Percentiles rank a stretch among this genome's conserved stretches.
phyloP scores from a whole-genome alignment of 2,797 vertebrate species.

The Muscicapa striata region DNA sequence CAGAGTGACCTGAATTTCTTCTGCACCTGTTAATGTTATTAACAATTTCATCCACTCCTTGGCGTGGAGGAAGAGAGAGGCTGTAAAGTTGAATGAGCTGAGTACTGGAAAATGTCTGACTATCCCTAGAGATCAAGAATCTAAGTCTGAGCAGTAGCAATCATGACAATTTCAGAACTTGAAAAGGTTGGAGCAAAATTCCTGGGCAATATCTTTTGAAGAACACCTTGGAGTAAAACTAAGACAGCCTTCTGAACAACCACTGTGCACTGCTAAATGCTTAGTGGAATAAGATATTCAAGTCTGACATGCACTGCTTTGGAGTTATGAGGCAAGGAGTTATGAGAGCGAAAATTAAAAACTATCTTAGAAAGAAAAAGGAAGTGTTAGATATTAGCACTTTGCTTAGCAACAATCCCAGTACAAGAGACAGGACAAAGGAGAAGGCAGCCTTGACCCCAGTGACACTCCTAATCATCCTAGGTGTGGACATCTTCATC shows the following conservation, averaged over 20 bases:
- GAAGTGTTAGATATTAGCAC: background rate
- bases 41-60: background rate
- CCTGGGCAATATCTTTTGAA: background rate
- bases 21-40: background rate
- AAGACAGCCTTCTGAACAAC: background rate
- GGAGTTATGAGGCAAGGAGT: background rate
- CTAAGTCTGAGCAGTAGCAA: background rate
- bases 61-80: background rate
- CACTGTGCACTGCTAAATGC: background rate
- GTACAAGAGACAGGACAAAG: background rate
- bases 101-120: background rate
- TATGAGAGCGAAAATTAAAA: background rate
- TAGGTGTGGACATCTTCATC: background rate
- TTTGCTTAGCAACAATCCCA: background rate
- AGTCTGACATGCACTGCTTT: background rate
- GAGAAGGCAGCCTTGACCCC: background rate
- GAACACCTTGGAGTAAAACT: background rate
- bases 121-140: background rate
- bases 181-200: background rate
- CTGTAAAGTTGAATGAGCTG: background rate
- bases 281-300: background rate
- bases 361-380: background rate
- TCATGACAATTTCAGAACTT: background rate
- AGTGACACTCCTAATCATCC: background rate
- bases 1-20: background rate